phyloP scores from a whole-genome alignment of 2,113 vertebrate genomes.

The Crotalus tigris region DNA sequence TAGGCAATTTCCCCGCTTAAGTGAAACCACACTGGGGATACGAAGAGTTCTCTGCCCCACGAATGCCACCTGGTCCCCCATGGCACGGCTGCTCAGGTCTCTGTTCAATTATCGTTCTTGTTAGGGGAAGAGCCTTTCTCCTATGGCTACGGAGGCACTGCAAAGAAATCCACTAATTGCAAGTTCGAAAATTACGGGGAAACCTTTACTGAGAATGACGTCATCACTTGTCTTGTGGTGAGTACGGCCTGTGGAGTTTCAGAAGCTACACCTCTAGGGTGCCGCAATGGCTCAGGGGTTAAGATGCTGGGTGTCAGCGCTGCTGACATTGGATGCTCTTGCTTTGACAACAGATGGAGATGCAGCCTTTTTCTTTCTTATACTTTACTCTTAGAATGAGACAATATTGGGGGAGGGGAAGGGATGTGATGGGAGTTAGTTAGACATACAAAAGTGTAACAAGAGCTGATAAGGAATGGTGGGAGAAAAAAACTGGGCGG shows the following conservation, averaged over 20 bases:
- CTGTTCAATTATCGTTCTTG: conserved; percentile 9
- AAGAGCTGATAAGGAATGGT: too few species aligned
- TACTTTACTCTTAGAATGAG: too few species aligned
- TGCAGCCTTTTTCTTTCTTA: too few species aligned
- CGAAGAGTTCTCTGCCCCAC: background rate
- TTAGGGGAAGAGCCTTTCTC: conserved; percentile 86
- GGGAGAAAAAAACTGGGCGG: too few species aligned
- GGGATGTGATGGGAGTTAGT: too few species aligned
- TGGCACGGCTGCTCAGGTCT: background rate
- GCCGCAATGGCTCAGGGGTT: background rate
- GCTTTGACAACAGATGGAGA: too few species aligned
- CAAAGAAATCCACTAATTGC: conserved; percentile 82
- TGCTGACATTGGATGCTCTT: too few species aligned
- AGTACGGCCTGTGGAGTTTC: conserved; percentile 49
- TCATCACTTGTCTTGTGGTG: conserved; percentile 86
- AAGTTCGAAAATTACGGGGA: conserved; percentile 87
- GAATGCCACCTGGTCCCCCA: background rate
- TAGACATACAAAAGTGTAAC: too few species aligned
- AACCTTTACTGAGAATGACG: conserved; percentile 85
- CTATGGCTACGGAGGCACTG: conserved; percentile 87
- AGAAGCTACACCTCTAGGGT: too few species aligned
- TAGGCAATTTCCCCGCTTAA: background rate
- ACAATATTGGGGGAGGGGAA: too few species aligned
- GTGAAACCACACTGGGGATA: background rate
- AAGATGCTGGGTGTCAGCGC: background rate